phyloP scores from a whole-genome alignment of 1,140 invertebrate genomes.

The Conus betulinus region DNA sequence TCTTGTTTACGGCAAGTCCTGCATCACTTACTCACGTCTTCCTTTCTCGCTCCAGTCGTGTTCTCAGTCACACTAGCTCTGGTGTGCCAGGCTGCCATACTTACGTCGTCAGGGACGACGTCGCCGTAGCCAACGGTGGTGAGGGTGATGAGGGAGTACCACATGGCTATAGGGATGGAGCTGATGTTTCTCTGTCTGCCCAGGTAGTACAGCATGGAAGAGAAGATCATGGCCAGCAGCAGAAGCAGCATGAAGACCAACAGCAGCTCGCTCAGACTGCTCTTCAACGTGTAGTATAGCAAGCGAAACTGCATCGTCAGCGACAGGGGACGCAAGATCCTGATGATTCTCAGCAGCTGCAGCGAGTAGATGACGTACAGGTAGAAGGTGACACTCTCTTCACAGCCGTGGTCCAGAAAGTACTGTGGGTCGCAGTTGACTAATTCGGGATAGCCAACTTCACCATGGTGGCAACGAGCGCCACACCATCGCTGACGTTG shows the following conservation, averaged over 20 bases:
- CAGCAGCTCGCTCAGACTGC: constrained; percentile 54
- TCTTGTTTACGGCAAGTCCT: no score
- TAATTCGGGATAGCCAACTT: neutral
- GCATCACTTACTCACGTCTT: no score
- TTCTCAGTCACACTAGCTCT: no score
- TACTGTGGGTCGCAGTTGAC: neutral
- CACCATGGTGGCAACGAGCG: constrained; percentile 79
- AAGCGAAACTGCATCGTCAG: constrained; percentile 81
- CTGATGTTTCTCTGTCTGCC: constrained; percentile 77
- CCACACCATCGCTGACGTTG: constrained; percentile 98
- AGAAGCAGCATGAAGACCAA: constrained; percentile 57
- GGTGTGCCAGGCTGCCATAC: neutral
- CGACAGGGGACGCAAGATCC: constrained; percentile 97
- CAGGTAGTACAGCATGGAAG: constrained; percentile 57
- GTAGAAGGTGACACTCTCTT: neutral
- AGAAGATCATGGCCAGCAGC: constrained; percentile 56
- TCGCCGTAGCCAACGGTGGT: constrained; percentile 99
- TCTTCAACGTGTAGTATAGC: constrained; percentile 87
- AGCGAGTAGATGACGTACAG: constrained; percentile 82
- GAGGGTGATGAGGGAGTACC: constrained; percentile 93
- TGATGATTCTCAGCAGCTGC: constrained; percentile 97
- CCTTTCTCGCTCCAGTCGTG: no score
- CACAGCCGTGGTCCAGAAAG: neutral
- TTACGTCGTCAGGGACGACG: constrained; percentile 77
- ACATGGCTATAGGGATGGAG: constrained; percentile 97